A percentile compares a stretch with the other conserved stretches of the same genome.
Conservation (phyloP, 1,140 invertebrate genomes). For the Heliconius hewitsoni region DNA sequence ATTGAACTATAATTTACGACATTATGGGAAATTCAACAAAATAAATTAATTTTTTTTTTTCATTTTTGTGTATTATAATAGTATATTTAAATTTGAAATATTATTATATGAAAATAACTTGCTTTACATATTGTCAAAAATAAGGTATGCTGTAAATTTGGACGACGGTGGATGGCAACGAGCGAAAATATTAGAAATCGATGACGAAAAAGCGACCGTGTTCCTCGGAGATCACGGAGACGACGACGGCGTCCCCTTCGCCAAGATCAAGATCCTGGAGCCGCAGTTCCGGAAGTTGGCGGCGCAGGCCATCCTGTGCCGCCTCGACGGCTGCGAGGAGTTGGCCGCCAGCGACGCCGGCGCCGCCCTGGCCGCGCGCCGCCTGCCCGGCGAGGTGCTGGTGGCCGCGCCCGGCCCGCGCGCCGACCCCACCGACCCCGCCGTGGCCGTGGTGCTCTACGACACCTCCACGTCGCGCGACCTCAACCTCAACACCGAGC, state of each 20-base stretch:
- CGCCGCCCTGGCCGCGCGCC: constrained; percentile 60
- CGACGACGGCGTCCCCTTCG: constrained; percentile 75
- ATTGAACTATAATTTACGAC: neutral
- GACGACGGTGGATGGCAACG: constrained; percentile 83
- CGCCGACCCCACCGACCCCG: constrained; percentile 64
- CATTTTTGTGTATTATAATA: no score
- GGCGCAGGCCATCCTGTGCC: constrained; percentile 83
- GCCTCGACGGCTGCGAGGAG: constrained; percentile 83
- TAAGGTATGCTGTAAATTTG: constrained; percentile 83
- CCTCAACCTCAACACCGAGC: constrained; percentile 75
- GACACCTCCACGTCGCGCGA: constrained; percentile 72
- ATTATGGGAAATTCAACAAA: no score
- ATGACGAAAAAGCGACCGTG: constrained; percentile 76
- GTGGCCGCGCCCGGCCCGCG: constrained; percentile 69
- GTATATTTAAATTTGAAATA: no score
- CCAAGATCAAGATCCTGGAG: constrained; percentile 80
- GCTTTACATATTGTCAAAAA: neutral
- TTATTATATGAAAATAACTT: no score
- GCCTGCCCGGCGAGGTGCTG: constrained; percentile 66
- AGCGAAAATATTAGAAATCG: constrained; percentile 81
- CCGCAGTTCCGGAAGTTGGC: constrained; percentile 82
- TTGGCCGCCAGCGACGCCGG: constrained; percentile 70
- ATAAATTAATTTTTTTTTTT: no score
- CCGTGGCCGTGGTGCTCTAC: constrained; percentile 68
- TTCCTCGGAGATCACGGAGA: constrained; percentile 86